Conservation (phyloP, 2,113 vertebrate species). For the Pungitius pungitius region DNA sequence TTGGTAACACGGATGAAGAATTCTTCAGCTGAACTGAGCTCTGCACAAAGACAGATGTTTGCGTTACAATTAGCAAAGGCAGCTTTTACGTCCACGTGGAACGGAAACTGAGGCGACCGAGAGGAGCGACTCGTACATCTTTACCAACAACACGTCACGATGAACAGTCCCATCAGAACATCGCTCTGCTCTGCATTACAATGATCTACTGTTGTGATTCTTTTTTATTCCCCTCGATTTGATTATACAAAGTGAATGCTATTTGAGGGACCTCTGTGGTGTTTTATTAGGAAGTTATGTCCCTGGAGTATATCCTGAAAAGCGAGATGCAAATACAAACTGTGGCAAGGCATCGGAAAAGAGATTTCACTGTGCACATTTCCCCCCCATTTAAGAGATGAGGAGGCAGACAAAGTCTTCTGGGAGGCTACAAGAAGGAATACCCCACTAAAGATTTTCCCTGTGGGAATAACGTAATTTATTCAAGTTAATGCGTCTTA, state of each 20-base stretch:
- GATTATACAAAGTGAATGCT: slow-evolving; percentile 16
- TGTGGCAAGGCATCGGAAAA: slow-evolving; percentile 43
- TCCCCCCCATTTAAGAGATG: slow-evolving; percentile 54
- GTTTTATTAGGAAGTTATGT: slow-evolving; percentile 42
- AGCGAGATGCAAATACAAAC: slow-evolving; percentile 47
- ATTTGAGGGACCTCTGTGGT: slow-evolving; percentile 49
- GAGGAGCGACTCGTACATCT: background rate
- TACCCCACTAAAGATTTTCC: slow-evolving; percentile 73
- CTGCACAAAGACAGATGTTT: background rate
- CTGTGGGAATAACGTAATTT: slow-evolving; percentile 73
- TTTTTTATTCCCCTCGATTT: background rate
- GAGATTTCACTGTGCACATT: slow-evolving; percentile 48
- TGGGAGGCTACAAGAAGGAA: slow-evolving; percentile 69
- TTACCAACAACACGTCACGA: background rate
- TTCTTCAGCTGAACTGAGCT: slow-evolving; percentile 13
- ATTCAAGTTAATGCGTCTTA: slow-evolving; percentile 75
- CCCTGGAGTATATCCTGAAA: slow-evolving; percentile 52
- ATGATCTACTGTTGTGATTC: background rate
- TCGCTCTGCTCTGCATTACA: background rate
- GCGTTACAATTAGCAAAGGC: background rate
- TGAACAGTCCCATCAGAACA: background rate
- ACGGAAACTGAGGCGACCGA: background rate
- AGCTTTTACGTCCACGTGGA: background rate
- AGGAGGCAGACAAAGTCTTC: slow-evolving; percentile 72
- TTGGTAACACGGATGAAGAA: slow-evolving; percentile 1